Evolutionary conservation across 2,113 vertebrate genomes (phyloP).

Genomic region (Sardina pilchardus): DNA sequence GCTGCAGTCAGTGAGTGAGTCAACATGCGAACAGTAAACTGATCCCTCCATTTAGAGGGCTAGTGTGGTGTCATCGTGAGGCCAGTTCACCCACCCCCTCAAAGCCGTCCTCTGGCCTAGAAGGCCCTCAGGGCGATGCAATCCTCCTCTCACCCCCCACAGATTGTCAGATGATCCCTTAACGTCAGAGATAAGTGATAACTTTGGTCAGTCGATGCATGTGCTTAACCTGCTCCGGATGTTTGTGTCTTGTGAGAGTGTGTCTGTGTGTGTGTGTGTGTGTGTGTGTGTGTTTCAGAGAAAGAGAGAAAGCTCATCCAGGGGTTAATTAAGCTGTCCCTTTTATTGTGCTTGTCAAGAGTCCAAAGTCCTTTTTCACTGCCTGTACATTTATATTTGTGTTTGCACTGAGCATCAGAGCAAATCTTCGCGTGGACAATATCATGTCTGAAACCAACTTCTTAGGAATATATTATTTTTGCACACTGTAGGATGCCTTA

Average conservation of each 20-base stretch:
- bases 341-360: not conserved
- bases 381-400: too few species aligned
- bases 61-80: not conserved
- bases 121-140: not conserved
- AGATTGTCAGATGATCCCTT: not conserved
- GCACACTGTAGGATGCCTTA: too few species aligned
- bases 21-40: not conserved
- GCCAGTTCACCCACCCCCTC: not conserved
- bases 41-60: conserved; percentile 4
- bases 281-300: not conserved
- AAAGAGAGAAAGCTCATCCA: not conserved
- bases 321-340: not conserved
- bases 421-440: too few species aligned
- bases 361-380: too few species aligned
- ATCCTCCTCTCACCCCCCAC: not conserved
- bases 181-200: not conserved
- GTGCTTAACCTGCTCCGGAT: not conserved
- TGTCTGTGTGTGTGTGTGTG: not conserved
- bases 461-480: too few species aligned
- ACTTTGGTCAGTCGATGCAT: not conserved
- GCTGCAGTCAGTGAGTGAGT: not conserved
- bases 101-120: not conserved
- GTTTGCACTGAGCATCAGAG: too few species aligned
- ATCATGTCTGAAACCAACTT: too few species aligned
- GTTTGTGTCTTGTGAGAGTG: not conserved